phyloP scores from a whole-genome alignment of 2,113 vertebrate genomes.

The Psilopogon haemacephalus region DNA sequence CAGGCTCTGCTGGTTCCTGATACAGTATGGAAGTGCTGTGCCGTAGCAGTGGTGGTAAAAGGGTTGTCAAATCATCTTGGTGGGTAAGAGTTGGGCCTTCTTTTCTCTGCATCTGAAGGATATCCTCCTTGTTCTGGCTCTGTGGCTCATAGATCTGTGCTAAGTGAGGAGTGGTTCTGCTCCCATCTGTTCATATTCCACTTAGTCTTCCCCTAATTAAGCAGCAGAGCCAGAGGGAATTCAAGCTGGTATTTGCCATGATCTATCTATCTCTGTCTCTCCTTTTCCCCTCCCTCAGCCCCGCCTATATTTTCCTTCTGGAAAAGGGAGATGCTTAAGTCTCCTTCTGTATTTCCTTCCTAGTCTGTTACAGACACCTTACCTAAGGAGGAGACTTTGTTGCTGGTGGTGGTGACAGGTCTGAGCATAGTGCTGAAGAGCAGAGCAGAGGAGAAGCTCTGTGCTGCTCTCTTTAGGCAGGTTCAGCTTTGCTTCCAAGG shows the following conservation, averaged over 20 bases:
- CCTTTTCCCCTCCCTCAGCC: not conserved
- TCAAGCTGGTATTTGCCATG: conserved; percentile 8
- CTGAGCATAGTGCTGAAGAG: not conserved
- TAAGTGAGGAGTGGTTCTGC: conserved; percentile 2
- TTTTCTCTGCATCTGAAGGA: not conserved
- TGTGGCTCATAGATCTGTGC: not conserved
- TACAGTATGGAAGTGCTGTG: not conserved
- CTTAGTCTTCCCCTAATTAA: conserved; percentile 49
- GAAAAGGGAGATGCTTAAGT: not conserved
- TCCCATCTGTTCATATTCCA: conserved; percentile 52
- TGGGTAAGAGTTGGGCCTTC: not conserved
- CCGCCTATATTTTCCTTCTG: not conserved
- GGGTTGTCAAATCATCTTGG: not conserved
- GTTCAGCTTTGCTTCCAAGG: not conserved
- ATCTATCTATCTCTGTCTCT: not conserved
- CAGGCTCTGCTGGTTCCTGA: not conserved
- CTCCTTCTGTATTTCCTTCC: conserved; percentile 1
- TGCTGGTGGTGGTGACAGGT: fast-evolving
- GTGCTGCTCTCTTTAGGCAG: not conserved
- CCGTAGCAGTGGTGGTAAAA: not conserved
- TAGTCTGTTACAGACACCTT: not conserved
- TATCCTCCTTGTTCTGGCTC: not conserved
- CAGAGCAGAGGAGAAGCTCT: not conserved
- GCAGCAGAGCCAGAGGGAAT: conserved; percentile 25
- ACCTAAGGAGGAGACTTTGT: not conserved